Percentiles rank a stretch among this genome's conserved stretches.
These are phyloP conservation scores for Laothoe populi DNA, from an alignment of 2,888 invertebrate species.

Conservation along the genomic window DNA sequence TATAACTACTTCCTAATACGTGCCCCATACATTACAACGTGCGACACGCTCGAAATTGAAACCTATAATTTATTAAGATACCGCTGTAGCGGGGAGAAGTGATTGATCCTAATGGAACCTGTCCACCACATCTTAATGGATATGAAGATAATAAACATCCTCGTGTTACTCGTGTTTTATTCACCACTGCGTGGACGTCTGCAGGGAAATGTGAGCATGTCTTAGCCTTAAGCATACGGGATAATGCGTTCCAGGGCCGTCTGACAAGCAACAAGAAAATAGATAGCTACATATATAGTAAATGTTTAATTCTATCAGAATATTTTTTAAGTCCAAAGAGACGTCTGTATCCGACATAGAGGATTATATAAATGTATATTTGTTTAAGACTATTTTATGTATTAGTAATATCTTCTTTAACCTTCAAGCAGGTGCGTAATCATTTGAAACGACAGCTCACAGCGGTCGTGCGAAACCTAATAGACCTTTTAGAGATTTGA, in stretches of 20 bases:
- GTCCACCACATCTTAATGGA: constrained; percentile 14
- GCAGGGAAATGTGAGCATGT: constrained; percentile 10
- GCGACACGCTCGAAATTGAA: constrained; percentile 15
- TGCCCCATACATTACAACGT: not conserved
- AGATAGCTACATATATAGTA: not conserved
- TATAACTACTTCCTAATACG: not conserved
- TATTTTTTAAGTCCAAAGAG: too few species aligned
- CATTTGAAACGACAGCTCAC: too few species aligned
- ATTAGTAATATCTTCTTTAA: too few species aligned
- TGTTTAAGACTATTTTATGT: too few species aligned
- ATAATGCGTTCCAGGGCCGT: constrained; percentile 10
- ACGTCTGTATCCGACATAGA: too few species aligned
- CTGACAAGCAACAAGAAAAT: not conserved
- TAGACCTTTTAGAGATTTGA: too few species aligned
- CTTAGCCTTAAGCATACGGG: constrained; percentile 3
- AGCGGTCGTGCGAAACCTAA: too few species aligned
- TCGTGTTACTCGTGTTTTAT: constrained; percentile 13
- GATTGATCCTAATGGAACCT: constrained; percentile 23
- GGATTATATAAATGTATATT: too few species aligned
- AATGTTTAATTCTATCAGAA: too few species aligned
- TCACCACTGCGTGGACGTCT: constrained; percentile 17
- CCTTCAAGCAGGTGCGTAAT: too few species aligned
- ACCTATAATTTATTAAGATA: constrained; percentile 19
- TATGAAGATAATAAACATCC: constrained; percentile 22
- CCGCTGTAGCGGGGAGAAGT: constrained; percentile 16